phyloP scores from a whole-genome alignment of 2,888 invertebrate genomes.

The Papilio gigon region DNA sequence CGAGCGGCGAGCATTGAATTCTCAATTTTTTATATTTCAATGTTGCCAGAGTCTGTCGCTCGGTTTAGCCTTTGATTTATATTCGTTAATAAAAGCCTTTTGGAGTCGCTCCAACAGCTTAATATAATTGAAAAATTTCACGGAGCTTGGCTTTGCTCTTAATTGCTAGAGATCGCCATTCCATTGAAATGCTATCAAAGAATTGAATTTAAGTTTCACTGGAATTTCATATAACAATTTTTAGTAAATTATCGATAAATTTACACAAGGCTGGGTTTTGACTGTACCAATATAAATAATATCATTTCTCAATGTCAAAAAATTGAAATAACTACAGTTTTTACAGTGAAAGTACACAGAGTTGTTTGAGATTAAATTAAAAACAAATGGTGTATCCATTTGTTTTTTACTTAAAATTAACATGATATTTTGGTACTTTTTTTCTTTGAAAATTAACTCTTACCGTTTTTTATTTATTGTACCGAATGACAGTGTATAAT shows the following conservation, averaged over 20 bases:
- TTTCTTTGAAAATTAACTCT: too few species aligned
- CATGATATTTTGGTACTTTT: too few species aligned
- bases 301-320: too few species aligned
- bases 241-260: background rate
- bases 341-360: too few species aligned
- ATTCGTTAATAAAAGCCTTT: slow-evolving; percentile 34
- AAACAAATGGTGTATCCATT: too few species aligned
- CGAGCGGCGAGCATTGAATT: slow-evolving; percentile 37
- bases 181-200: slow-evolving; percentile 30
- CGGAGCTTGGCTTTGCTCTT: slow-evolving; percentile 26
- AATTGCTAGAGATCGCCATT: slow-evolving; percentile 23
- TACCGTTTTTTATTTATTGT: background rate
- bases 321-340: too few species aligned
- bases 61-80: slow-evolving; percentile 28
- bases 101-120: slow-evolving; percentile 35
- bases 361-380: too few species aligned
- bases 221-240: background rate
- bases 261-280: background rate
- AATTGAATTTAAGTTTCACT: slow-evolving; percentile 20
- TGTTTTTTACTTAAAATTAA: background rate
- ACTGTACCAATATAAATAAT: background rate
- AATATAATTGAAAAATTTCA: slow-evolving; percentile 35
- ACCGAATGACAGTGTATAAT: background rate
- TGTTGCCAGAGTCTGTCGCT: slow-evolving; percentile 5
- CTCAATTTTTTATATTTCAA: slow-evolving; percentile 29